Base-by-base conservation (phyloP, 2,113 vertebrate species). In the Cololabis saira region DNA sequence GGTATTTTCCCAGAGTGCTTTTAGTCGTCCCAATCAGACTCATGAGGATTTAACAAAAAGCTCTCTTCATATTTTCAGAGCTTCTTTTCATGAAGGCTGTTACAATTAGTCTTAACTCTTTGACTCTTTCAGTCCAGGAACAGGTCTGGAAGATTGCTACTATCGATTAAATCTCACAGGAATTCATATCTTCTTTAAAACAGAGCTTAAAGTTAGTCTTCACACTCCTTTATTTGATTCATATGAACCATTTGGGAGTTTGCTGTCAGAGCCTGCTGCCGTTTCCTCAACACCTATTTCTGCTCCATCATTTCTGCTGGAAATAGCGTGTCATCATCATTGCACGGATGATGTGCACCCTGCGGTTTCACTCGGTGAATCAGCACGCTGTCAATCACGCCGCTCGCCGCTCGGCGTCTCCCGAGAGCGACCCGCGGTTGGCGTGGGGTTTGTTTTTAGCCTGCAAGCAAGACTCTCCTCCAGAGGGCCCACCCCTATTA, bases 321-420 rank as follows among this genome's bases (percentile, higher is more conserved):
- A 78, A 40, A 50, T 18, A 54, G 22, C 58, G 56, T 21, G 4
- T 4, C 41, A 27, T 27, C 27, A 15, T 54, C 57, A 50, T 53
- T n/a, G 15, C 67, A 33, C 3, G 6, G 45, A 12, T 44, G 54
- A 71, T 48, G 51, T 41, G 58, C 63, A 74, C 37, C 21, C 37
- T 42, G 53, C 44, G n/a, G 2, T 60, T 72, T 59, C 54, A 62
- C 58, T 22, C 2, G 18, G 49, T 78, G 74, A 80, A 73, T 79
- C 83, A 77, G 75, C 78, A 58, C 1, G 41, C 67, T 30, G 56
- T 81, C 83, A 70, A 41, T 85, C 78, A 80, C 61, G 10, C 24
- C 56, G 33, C 44, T 68, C 6, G 2, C 42, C 49, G 64, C 58
- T 42, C 56, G 2, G 13, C 52, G 65, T 71, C 50, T 47, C 49